Evolutionary conservation across 2,888 invertebrate species (phyloP), one percentile per base, ranked within the genome.

Genomic region (Drosophila austrosaltans): DNA sequence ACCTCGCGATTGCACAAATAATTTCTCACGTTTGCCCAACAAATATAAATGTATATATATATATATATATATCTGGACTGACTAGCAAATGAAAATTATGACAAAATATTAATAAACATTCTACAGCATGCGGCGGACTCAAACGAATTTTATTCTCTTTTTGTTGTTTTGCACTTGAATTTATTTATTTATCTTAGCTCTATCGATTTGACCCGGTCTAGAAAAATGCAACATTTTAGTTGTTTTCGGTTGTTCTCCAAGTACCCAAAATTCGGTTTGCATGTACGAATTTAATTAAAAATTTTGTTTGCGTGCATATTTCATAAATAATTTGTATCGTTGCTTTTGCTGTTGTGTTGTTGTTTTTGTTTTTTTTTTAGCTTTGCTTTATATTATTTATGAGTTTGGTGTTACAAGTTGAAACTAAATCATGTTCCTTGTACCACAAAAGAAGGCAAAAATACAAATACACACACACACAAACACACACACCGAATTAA

Each of bases 221-320:
- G 59, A 72, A 42, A 72, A 72, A 71, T 72, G 58, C 70, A 64
- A 36, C 36, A 64, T 36, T 40, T 58, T 25, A 39, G 39, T 2
- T n/a, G 3, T 48, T 48, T 48, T 22, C 10, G 10, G 36, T 36
- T 36, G 10, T 36, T 36, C 36, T 36, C 36, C 36, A 36, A 30
- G 30, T 30, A 5, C 30, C 6, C 28, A 2, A 36, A 59, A 57
- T 44, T 61, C 61, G 48, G 61, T 77, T 86, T 87, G 85, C 85
- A 85, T 85, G 85, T 86, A 83, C 81, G 83, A 87, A 82, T 87
- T 85, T 85, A 87, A 85, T 87, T 85, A 87, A 87, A 85, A 87
- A 77, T 60, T 76, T 75, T 68, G 77, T 77, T 87, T 86, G 85
- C 85, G 86, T 85, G 85, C 87, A 82, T 80, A 83, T 85, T 85